These are phyloP conservation scores for Halocynthia aurantium DNA, from an alignment of 23 tunicate species.

Conservation along the genomic window DNA sequence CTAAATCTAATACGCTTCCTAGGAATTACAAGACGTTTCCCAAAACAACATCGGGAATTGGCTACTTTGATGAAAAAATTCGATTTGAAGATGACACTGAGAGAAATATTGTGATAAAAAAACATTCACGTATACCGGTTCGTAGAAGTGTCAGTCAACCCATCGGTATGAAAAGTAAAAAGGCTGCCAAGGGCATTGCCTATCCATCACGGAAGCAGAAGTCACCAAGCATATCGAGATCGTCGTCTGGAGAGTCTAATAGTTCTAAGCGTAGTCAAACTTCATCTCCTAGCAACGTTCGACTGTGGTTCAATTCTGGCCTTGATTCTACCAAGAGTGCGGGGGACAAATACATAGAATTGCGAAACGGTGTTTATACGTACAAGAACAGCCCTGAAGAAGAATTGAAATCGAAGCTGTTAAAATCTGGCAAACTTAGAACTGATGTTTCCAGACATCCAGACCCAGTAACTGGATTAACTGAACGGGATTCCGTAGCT, in stretches of 20 bases:
- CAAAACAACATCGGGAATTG: not conserved
- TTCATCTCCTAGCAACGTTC: conserved; percentile 49
- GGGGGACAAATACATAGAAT: conserved; percentile 66
- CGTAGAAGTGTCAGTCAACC: conserved; percentile 11
- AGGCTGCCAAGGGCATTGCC: not conserved
- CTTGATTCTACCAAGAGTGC: not conserved
- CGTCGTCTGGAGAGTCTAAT: conserved; percentile 55
- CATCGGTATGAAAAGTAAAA: not conserved
- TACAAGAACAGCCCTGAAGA: conserved; percentile 66
- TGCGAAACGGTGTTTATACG: conserved; percentile 68
- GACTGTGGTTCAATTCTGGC: conserved; percentile 7
- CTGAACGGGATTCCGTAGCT: conserved; percentile 1
- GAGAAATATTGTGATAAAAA: not conserved
- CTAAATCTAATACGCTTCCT: not conserved
- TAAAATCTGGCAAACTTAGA: not conserved
- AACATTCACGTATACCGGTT: not conserved
- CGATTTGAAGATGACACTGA: not conserved
- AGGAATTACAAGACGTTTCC: not conserved
- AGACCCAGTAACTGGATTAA: not conserved
- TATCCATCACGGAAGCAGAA: not conserved
- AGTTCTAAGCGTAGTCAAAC: conserved; percentile 35
- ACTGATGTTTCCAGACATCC: not conserved
- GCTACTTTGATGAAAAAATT: not conserved
- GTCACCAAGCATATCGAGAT: conserved; percentile 28
- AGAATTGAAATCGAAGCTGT: conserved; percentile 8